Base-by-base conservation (phyloP, 2,888 invertebrate species). In the Apotomis betuletana region DNA sequence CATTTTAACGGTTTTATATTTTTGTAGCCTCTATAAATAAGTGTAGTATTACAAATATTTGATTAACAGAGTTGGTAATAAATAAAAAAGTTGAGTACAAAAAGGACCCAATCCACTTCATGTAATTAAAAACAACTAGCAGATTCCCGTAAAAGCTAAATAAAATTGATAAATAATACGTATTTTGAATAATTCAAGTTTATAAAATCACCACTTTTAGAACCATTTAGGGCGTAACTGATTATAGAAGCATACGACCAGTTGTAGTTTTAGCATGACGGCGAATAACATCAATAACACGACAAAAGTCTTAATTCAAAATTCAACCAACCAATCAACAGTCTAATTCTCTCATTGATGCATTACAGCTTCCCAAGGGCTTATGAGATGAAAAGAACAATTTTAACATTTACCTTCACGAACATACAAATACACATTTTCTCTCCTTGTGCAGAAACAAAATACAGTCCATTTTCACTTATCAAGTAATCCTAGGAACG, bases 381-480 rank as follows among this genome's bases (percentile, higher is more conserved):
- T 70, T 67, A 63, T 65, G 59, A 67, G 69, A 74, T 72, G 69
- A 72, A 74, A 74, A 72, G 72, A 72, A 72, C 74, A 74, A 69
- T 74, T 69, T 69, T 67, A 69, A 67, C 69, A 59, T 63, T 67
- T 63, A 72, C 63, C 44, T 52, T 8, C 10, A 27, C 61, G 51
- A 67, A 13, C n/a, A 9, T 57, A 27, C 8, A 46, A 9, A 13
- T 57, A 8, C 67, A 67, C 3, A 44, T 0, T 46, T 27, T 10
- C 10, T 51, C 44, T 10, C 9, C 61, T 51, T 62, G 4, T 51
- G 55, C 6, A 38, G 9, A 8, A 46, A 52, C n/a, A 8, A 38
- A 6, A 62, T 51, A 62, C 10, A 71, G 67, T 57, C 13, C 52
- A 67, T 36, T 62, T 71, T 52, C 13, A n/a, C 57, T 55, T 46